Conservation (phyloP, 2,797 vertebrate genomes). For the Nothura maculosa region DNA sequence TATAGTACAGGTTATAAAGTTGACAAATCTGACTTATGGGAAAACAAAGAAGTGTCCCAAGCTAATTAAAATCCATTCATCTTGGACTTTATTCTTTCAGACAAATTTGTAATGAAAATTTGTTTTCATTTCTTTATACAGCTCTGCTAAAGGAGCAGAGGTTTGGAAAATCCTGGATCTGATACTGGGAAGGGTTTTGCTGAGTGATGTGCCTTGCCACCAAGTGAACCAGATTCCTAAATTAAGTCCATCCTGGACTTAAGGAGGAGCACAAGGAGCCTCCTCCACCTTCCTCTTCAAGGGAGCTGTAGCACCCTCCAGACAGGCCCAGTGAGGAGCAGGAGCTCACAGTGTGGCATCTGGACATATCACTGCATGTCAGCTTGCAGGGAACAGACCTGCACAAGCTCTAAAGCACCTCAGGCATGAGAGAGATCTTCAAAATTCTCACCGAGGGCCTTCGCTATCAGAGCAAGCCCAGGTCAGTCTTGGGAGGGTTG, state of each 20-base stretch:
- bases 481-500: neutral
- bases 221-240: neutral
- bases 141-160: neutral
- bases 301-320: neutral
- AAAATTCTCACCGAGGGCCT: neutral
- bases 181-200: neutral
- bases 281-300: neutral
- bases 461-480: fast-evolving
- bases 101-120: conserved; percentile 17
- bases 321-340: no score
- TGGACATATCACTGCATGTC: no score
- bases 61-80: conserved; percentile 60
- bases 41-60: conserved; percentile 13
- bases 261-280: neutral
- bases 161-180: neutral
- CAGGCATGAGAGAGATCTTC: neutral
- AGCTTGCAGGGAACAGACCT: neutral
- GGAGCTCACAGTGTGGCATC: fast-evolving
- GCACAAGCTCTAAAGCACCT: neutral
- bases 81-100: conserved; percentile 19
- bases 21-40: conserved; percentile 12
- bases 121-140: conserved; percentile 8
- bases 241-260: fast-evolving
- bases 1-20: neutral
- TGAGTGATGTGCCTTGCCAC: neutral